These are phyloP conservation scores for Stichopus chloronotus DNA, from an alignment of 35 echinoderm and acorn worm genomes.

Conservation along the genomic window DNA sequence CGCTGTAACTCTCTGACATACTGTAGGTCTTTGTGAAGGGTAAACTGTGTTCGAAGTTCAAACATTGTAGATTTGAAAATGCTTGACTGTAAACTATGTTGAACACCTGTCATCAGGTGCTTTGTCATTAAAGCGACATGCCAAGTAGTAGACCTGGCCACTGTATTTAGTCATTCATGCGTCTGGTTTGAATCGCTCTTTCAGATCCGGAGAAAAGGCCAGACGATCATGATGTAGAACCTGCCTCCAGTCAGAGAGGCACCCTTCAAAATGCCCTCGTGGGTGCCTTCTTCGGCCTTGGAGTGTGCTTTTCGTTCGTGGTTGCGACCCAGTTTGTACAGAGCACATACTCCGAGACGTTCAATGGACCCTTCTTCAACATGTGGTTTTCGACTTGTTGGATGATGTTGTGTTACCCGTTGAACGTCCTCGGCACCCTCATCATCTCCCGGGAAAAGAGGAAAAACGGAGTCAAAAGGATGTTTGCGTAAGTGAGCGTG, in stretches of 20 bases:
- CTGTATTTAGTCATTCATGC: too few relatives aligned
- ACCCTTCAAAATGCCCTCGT: slow-evolving; percentile 72
- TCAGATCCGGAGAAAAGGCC: background rate
- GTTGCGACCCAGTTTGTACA: slow-evolving; percentile 91
- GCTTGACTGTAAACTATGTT: too few relatives aligned
- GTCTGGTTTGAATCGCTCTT: background rate
- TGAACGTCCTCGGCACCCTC: slow-evolving; percentile 68
- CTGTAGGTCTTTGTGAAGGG: too few relatives aligned
- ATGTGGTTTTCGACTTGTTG: slow-evolving; percentile 91
- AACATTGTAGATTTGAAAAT: too few relatives aligned
- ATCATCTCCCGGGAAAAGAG: slow-evolving; percentile 64
- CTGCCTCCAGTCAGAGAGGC: background rate
- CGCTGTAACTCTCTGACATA: too few relatives aligned
- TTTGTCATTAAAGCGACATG: too few relatives aligned
- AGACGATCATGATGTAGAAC: background rate
- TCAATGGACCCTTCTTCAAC: slow-evolving; percentile 84
- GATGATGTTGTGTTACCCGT: slow-evolving; percentile 95
- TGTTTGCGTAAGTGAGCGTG: slow-evolving; percentile 66
- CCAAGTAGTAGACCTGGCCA: too few relatives aligned
- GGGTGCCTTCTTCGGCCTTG: slow-evolving; percentile 79
- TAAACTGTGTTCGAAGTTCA: too few relatives aligned
- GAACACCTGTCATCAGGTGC: too few relatives aligned
- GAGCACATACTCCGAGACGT: slow-evolving; percentile 84
- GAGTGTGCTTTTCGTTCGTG: slow-evolving; percentile 90
- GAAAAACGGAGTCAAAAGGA: slow-evolving; percentile 54